Conservation (phyloP, 2,113 vertebrate species). For the Oxygymnocypris stewartii region DNA sequence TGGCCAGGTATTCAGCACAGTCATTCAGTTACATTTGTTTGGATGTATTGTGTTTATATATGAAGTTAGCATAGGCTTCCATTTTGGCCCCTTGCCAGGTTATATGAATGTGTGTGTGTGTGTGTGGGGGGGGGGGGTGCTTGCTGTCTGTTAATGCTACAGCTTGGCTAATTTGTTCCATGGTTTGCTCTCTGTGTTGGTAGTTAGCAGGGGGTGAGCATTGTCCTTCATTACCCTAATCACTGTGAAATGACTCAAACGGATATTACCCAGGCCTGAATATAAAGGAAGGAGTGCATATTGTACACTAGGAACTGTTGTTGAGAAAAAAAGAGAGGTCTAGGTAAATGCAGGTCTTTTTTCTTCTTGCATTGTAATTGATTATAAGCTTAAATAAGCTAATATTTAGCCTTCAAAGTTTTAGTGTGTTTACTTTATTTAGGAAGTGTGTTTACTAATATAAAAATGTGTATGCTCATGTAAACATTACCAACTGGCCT, state of each 20-base stretch:
- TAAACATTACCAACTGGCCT: background rate
- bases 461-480: background rate
- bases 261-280: conserved; percentile 32
- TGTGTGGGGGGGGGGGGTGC: background rate
- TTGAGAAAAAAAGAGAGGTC: background rate
- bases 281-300: background rate
- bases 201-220: conserved; percentile 51
- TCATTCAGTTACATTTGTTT: background rate
- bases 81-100: background rate
- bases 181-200: conserved; percentile 48
- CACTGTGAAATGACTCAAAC: conserved; percentile 62
- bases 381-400: background rate
- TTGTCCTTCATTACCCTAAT: conserved; percentile 65
- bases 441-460: background rate
- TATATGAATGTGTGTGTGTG: background rate
- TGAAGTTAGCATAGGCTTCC: background rate
- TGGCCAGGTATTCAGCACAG: background rate
- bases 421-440: background rate
- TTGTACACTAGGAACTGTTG: background rate
- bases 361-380: background rate
- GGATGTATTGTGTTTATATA: background rate
- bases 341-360: background rate
- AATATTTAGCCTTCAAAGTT: background rate
- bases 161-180: conserved; percentile 62
- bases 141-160: conserved; percentile 47